These are phyloP conservation scores for Petrocephalus microphthalmus DNA, from an alignment of 2,113 vertebrate species.

Conservation along the genomic window DNA sequence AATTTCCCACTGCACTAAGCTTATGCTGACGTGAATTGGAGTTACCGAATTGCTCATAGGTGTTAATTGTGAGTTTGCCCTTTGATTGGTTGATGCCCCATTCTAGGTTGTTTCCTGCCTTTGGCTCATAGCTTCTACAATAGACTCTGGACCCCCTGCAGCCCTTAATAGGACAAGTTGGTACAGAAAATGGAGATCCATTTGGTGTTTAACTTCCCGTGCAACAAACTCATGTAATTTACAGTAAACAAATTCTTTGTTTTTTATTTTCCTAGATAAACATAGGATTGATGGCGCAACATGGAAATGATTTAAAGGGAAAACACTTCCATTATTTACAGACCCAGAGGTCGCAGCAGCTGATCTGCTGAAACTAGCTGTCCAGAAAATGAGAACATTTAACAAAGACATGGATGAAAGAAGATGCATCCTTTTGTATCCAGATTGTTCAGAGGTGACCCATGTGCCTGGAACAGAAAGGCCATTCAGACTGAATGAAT, in stretches of 20 bases:
- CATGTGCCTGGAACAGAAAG: conserved; percentile 32
- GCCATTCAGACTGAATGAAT: conserved; percentile 23
- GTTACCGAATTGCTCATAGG: no score
- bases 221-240: no score
- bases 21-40: no score
- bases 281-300: conserved; percentile 28
- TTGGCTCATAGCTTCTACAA: no score
- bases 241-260: neutral
- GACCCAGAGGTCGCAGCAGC: conserved; percentile 26
- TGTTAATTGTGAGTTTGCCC: neutral
- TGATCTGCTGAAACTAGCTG: conserved; percentile 30
- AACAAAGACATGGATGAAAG: conserved; percentile 30
- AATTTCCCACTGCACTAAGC: no score
- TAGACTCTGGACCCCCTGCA: no score
- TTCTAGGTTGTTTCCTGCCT: neutral
- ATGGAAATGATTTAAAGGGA: conserved; percentile 33
- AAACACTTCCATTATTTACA: conserved; percentile 32
- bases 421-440: conserved; percentile 32
- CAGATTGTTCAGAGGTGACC: conserved; percentile 30
- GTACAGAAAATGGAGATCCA: no score
- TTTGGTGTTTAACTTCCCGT: no score
- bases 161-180: no score
- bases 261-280: conserved; percentile 33
- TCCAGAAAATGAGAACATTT: conserved; percentile 33
- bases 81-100: neutral